Percentiles rank a stretch among this genome's conserved stretches.
Conservation (phyloP, 2,888 invertebrate species). For the Tigriopus californicus region DNA sequence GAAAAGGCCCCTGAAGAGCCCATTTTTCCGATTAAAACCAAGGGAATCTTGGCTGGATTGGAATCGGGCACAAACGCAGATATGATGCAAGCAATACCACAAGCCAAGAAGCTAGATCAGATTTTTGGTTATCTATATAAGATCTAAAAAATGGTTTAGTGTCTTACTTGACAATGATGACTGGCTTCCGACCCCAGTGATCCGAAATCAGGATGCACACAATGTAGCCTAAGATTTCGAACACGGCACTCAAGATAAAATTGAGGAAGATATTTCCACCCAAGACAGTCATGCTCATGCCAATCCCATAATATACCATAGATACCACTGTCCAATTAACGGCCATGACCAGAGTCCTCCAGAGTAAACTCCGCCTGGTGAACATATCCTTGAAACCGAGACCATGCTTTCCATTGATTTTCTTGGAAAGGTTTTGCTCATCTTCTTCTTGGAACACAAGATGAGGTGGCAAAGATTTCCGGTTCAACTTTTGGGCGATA, state of each 20-base stretch:
- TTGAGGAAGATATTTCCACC: slow-evolving; percentile 1
- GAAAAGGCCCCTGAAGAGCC: neutral
- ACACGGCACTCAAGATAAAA: neutral
- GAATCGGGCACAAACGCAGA: neutral
- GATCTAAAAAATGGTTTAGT: neutral
- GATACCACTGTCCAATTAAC: neutral
- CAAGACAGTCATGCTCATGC: neutral
- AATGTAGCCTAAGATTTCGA: neutral
- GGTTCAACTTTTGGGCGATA: neutral
- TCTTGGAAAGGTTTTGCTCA: neutral
- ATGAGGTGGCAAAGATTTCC: neutral
- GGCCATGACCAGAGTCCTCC: neutral
- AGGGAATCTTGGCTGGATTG: too few relatives aligned
- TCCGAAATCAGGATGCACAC: neutral
- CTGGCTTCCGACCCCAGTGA: neutral
- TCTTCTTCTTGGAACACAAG: neutral
- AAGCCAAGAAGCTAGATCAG: neutral
- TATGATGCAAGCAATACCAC: neutral
- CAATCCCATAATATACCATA: neutral
- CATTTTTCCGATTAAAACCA: neutral
- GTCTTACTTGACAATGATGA: neutral
- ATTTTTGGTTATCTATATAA: neutral
- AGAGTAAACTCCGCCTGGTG: neutral
- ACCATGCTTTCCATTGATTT: too few relatives aligned
- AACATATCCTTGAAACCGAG: neutral